These are phyloP conservation scores for Thryonomys swinderianus DNA, from an alignment of 2,113 vertebrate species.

Conservation along the genomic window DNA sequence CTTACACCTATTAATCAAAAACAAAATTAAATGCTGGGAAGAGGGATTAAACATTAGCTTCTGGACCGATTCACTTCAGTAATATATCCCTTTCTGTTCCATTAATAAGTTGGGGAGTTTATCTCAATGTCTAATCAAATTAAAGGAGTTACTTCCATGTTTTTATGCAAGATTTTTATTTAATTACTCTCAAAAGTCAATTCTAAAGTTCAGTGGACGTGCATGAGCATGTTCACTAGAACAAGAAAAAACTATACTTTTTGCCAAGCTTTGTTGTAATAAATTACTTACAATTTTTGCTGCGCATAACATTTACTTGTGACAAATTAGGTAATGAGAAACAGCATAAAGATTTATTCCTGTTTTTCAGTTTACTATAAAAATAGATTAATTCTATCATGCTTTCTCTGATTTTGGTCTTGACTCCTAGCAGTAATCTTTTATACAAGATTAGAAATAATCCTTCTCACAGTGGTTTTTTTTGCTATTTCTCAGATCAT, in stretches of 20 bases:
- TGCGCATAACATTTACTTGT: neutral
- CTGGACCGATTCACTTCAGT: neutral
- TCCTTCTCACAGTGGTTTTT: neutral
- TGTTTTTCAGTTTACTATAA: constrained; percentile 42
- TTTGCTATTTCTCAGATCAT: constrained; percentile 1
- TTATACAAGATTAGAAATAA: constrained; percentile 62
- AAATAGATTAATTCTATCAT: constrained; percentile 43
- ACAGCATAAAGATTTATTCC: neutral
- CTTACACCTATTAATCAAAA: constrained; percentile 59
- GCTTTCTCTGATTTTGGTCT: constrained; percentile 33
- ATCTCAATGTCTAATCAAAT: constrained; percentile 43
- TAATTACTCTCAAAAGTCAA: constrained; percentile 39
- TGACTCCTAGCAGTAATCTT: constrained; percentile 46
- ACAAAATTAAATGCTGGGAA: neutral
- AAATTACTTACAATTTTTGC: neutral
- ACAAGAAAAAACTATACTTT: neutral
- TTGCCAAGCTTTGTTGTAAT: neutral
- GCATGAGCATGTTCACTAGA: neutral
- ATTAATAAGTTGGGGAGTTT: constrained; percentile 13
- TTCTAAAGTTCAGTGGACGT: constrained; percentile 2
- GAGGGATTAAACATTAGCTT: constrained; percentile 9
- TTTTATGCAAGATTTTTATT: constrained; percentile 14
- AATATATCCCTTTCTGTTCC: neutral
- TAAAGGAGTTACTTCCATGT: constrained; percentile 48
- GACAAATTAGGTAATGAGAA: neutral